Evolutionary conservation across 2,797 vertebrate genomes (phyloP), one percentile per base, ranked within the genome.

Genomic region (Gastrophryne carolinensis): DNA sequence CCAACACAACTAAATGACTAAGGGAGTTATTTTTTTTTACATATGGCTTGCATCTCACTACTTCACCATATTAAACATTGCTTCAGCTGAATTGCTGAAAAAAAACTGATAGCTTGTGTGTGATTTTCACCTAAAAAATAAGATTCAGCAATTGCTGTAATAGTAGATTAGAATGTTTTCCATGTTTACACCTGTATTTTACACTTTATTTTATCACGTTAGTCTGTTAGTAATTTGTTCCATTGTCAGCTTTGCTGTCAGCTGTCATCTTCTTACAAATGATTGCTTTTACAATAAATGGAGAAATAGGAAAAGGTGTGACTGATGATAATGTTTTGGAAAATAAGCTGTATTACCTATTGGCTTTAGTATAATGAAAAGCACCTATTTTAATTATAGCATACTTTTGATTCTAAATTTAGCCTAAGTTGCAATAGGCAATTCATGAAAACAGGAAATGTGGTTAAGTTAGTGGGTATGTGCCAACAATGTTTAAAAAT

Each of bases 371-470:
- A 60, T 32, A 12, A 17, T 21, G 65, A 65, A 77, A 77, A 72
- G 75, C 65, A 77, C 75, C 75, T 71, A 35, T 61, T 71, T 71
- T 71, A 77, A 64, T 71, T 77, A 58, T 77, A 71, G 35, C 52
- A 30, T 21, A 11, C 37, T 56, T n/a, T 37, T 82, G 7, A 82
- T 73, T 85, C 87, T 92, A 90, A 89, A 91, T 91, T 89, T 90
- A 81, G 86, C 82, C 75, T 73, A 80, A 21, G 19, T 83, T 86
- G 84, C 82, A 64, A 76, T 79, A 86, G 82, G 79, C 81, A 83
- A 85, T 86, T 88, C 85, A 86, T 90, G 84, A 91, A 91, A 91
- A 92, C 90, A 91, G 90, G 91, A 91, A 91, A 81, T 90, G 87
- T 91, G 90, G 89, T 91, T 84, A 89, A 84, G 85, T 80, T 87